These are phyloP conservation scores for Dicycla oo DNA, from an alignment of 2,888 invertebrate genomes.

Conservation along the genomic window DNA sequence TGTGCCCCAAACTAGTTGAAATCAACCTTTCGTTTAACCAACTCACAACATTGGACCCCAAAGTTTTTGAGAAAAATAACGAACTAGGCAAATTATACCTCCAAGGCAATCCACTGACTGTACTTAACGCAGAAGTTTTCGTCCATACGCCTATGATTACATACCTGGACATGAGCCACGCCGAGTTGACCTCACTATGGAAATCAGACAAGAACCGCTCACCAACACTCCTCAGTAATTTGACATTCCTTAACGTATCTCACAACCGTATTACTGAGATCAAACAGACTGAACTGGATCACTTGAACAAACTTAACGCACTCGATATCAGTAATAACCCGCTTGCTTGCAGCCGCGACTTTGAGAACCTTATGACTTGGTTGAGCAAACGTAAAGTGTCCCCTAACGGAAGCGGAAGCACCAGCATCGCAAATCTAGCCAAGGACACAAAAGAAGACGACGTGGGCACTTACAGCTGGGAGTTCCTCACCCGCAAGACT, in stretches of 20 bases:
- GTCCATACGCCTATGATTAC: constrained; percentile 91
- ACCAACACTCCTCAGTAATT: constrained; percentile 86
- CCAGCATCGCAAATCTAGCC: constrained; percentile 83
- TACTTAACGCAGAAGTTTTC: constrained; percentile 92
- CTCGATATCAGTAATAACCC: constrained; percentile 92
- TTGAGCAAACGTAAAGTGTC: constrained; percentile 90
- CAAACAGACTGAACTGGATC: constrained; percentile 90
- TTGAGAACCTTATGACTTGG: constrained; percentile 92
- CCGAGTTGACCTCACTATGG: constrained; percentile 92
- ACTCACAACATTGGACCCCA: constrained; percentile 90
- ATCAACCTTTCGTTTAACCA: constrained; percentile 94
- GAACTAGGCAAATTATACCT: constrained; percentile 92
- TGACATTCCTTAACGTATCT: constrained; percentile 90
- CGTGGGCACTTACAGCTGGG: constrained; percentile 83
- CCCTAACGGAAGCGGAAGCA: constrained; percentile 84
- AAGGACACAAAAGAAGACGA: constrained; percentile 81
- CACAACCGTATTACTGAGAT: constrained; percentile 91
- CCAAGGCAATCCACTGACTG: constrained; percentile 93
- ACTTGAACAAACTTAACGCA: constrained; percentile 89
- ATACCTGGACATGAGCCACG: constrained; percentile 93
- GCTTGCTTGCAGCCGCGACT: constrained; percentile 92
- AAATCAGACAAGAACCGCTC: constrained; percentile 87
- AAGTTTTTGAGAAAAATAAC: constrained; percentile 92
- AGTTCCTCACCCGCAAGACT: constrained; percentile 84
- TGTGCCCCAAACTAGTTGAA: constrained; percentile 91